Base-by-base conservation (phyloP, 2,888 invertebrate species). In the Caenorhabditis drosophilae region DNA sequence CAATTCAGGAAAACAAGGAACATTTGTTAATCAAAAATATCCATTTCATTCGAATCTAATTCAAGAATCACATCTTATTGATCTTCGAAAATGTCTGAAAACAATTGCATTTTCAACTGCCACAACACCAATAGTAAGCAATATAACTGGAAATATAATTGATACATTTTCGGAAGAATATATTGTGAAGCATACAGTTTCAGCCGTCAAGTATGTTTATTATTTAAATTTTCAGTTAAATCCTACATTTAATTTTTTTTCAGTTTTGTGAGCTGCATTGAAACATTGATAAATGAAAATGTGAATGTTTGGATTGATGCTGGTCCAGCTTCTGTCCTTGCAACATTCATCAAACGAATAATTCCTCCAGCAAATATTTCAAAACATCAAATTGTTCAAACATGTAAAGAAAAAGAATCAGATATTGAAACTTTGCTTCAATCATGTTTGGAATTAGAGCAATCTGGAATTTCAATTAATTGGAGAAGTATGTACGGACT, bases 31-130 rank as follows among this genome's bases (percentile, higher is more conserved):
- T 45, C 55, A 61, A n/a, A 50, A 58, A 26, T 79, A 74, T 47
- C 76, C 78, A 15, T 79, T 79, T 58, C 79, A 79, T 55, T 74
- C 75, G 22, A 51, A 56, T 18, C 53, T 77, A 11, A 73, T 77
- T 45, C 46, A 51, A 44, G 69, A 72, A 26, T 48, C 70, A 22
- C 70, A 78, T 50, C 50, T 78, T 1, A 25, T 49, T 23, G 62
- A 48, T 7, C 45, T 78, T 35, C 57, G 62, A 6, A 20, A 40
- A 52, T 59, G 70, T 12, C 35, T 71, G 11, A 38, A 59, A 4
- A 49, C 22, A 2, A 66, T 71, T 1, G 46, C 36, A 9, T 73
- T 78, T 47, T 45, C 52, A 47, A 49, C 56, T 23, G 61, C 67
- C 1, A 12, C 20, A 18, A 70, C 54, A 16, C 64, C 70, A 4